Percentiles rank a stretch among this genome's conserved stretches.
These are phyloP conservation scores for Astyanax mexicanus DNA, from an alignment of 2,797 vertebrate species.

Conservation along the genomic window DNA sequence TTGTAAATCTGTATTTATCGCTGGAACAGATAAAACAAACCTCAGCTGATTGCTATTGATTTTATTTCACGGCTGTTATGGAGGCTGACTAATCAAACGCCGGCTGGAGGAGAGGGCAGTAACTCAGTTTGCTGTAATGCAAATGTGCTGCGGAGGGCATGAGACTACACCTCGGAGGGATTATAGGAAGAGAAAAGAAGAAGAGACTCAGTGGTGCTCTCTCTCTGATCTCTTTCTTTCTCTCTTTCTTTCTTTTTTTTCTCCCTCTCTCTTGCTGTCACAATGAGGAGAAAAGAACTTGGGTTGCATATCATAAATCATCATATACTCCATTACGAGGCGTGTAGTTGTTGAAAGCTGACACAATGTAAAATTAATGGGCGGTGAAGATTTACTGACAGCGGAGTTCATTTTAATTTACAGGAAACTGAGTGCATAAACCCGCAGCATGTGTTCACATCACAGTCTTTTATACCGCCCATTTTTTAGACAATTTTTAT, in stretches of 20 bases:
- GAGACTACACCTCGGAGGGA: not conserved
- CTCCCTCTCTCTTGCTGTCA: not conserved
- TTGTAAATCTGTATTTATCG: conserved; percentile 59
- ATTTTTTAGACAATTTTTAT: not conserved
- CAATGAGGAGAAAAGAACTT: not conserved
- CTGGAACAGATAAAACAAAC: conserved; percentile 56
- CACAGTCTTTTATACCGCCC: not conserved
- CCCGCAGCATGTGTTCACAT: not conserved
- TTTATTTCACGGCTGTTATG: not conserved
- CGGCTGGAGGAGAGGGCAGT: not conserved
- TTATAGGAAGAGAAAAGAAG: not conserved
- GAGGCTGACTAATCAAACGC: not conserved
- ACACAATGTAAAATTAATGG: conserved; percentile 22
- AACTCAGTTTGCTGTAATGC: not conserved
- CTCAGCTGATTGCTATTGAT: conserved; percentile 52
- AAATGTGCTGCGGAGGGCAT: not conserved
- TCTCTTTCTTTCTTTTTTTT: not conserved
- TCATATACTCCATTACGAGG: not conserved
- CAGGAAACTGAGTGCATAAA: not conserved
- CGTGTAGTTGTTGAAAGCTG: conserved; percentile 5
- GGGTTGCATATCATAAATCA: conserved; percentile 17
- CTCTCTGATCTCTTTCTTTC: not conserved
- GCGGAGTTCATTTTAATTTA: conserved; percentile 1
- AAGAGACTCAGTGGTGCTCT: not conserved
- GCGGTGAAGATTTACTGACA: not conserved